These are phyloP conservation scores for Perognathus longimembris DNA, from an alignment of 2,113 vertebrate genomes.

Conservation along the genomic window DNA sequence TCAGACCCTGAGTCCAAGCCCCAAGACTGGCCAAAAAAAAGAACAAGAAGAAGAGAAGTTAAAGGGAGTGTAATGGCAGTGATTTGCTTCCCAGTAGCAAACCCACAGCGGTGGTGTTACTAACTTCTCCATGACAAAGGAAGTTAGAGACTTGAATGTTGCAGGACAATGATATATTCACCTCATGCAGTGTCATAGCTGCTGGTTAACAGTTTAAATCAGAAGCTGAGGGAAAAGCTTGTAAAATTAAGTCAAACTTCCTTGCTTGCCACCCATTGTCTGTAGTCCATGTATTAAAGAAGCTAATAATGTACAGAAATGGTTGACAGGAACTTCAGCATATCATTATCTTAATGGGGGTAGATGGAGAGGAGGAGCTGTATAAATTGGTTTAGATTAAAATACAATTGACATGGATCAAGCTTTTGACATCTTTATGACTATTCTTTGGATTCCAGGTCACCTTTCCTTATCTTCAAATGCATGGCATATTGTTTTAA, in stretches of 20 bases:
- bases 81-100: constrained; percentile 8
- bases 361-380: constrained; percentile 19
- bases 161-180: background rate
- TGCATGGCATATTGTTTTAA: background rate
- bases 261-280: background rate
- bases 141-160: constrained; percentile 9
- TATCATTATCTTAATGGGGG: background rate
- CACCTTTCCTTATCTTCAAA: background rate
- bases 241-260: constrained; percentile 15
- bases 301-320: background rate
- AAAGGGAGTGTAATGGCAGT: background rate
- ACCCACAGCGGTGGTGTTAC: background rate
- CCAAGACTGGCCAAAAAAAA: too few relatives aligned
- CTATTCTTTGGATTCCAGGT: constrained; percentile 25
- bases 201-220: background rate
- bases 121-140: constrained; percentile 21
- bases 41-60: too few relatives aligned
- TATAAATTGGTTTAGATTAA: constrained; percentile 17
- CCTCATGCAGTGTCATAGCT: background rate
- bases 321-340: background rate
- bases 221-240: background rate
- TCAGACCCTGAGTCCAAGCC: too few relatives aligned
- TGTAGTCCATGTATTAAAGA: constrained; percentile 37
- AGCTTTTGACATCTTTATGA: constrained; percentile 15
- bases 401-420: constrained; percentile 11